Conservation (phyloP, 2,113 vertebrate species). For the crab-eating macaque (Macaca fascicularis) region T2T-MFA8v1.1 NC_088379.1:13172501-13173000, state of each 20-base stretch:
- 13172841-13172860: neutral
- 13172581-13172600: neutral
- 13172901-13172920: neutral
- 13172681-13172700: neutral
- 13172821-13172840: neutral
- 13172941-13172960: neutral
- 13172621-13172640: neutral
- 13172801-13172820: neutral
- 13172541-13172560: neutral
- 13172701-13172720: neutral
- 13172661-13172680: neutral
- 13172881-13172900: neutral
- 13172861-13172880: neutral
- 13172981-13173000: neutral
- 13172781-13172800: neutral
- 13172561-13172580: neutral
- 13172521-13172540: rapidly evolving
- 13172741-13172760: neutral
- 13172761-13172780: neutral
- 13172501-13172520: neutral
- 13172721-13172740: neutral
- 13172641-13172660: neutral
- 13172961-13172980: neutral
- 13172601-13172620: neutral
- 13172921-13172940: neutral